Conservation (phyloP, 23 tunicate genomes). For the Trididemnum miniatum region DNA sequence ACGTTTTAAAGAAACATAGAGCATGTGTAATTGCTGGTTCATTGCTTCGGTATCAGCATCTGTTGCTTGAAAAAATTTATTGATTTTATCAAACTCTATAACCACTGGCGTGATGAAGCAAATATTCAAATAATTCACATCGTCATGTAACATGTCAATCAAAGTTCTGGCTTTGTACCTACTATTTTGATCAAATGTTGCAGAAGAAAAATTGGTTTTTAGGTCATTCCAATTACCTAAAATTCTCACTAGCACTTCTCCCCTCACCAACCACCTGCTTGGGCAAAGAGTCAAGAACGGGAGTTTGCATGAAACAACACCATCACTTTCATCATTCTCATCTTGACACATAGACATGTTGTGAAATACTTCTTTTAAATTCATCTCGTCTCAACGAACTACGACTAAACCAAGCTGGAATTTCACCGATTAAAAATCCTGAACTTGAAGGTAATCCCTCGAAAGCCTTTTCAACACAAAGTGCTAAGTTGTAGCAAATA, state of each 20-base stretch:
- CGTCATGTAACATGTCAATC: not conserved
- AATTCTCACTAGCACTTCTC: constrained; percentile 17
- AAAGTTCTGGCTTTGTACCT: constrained; percentile 12
- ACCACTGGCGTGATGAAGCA: constrained; percentile 21
- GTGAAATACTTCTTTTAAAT: constrained; percentile 25
- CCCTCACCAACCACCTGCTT: constrained; percentile 27
- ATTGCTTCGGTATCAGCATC: constrained; percentile 31
- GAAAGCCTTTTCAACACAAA: constrained; percentile 15
- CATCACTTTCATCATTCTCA: constrained; percentile 8
- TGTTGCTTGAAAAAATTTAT: constrained; percentile 39
- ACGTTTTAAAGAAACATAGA: constrained; percentile 2
- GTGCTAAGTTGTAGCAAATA: constrained; percentile 12
- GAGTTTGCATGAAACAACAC: not conserved
- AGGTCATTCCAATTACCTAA: constrained; percentile 3
- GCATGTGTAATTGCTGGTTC: not conserved
- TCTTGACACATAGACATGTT: constrained; percentile 24
- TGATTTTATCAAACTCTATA: constrained; percentile 17
- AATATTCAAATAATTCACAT: constrained; percentile 12
- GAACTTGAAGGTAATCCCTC: not conserved
- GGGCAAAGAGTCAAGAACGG: constrained; percentile 4
- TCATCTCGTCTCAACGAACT: no score
- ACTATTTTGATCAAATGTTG: constrained; percentile 9
- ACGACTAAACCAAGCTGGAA: constrained; percentile 16
- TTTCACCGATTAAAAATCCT: constrained; percentile 11
- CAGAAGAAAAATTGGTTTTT: not conserved